A percentile compares a stretch with the other conserved stretches of the same genome.
Conservation (phyloP, 1,140 invertebrate species). For the Capitella teleta region DNA sequence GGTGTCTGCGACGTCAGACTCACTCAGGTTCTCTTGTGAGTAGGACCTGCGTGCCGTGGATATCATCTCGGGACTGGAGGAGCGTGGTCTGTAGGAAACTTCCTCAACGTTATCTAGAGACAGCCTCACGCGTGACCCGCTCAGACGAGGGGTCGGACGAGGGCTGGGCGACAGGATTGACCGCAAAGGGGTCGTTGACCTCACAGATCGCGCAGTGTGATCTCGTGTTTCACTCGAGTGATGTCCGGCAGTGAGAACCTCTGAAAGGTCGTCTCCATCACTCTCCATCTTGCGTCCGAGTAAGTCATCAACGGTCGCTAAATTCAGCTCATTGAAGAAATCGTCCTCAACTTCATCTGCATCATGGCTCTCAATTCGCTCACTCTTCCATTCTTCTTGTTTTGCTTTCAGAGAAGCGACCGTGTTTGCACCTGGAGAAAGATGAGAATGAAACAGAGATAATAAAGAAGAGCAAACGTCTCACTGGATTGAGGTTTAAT, state of each 20-base stretch:
- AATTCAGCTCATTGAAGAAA: constrained; percentile 18
- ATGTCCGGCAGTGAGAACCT: background rate
- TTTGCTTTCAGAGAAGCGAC: constrained; percentile 7
- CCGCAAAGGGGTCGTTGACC: constrained; percentile 1
- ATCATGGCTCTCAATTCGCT: background rate
- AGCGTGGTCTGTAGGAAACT: constrained; percentile 1
- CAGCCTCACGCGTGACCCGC: constrained; percentile 2
- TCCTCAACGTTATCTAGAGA: constrained; percentile 3
- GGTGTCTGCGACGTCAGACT: background rate
- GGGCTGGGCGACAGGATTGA: constrained; percentile 6
- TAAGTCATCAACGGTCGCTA: constrained; percentile 21
- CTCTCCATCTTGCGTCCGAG: constrained; percentile 15
- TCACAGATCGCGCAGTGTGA: background rate
- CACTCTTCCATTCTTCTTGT: constrained; percentile 2
- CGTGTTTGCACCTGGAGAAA: constrained; percentile 1
- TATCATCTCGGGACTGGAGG: constrained; percentile 4
- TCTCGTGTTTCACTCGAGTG: background rate
- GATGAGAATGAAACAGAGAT: background rate
- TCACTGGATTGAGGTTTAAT: too few relatives aligned
- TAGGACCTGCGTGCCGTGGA: too few relatives aligned
- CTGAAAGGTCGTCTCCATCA: background rate
- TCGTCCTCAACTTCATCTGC: constrained; percentile 1
- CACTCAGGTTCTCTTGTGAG: too few relatives aligned
- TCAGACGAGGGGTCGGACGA: constrained; percentile 3
- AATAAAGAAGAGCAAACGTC: background rate